Evolutionary conservation across 2,888 invertebrate genomes (phyloP).

Genomic region (Achlya flavicornis): DNA sequence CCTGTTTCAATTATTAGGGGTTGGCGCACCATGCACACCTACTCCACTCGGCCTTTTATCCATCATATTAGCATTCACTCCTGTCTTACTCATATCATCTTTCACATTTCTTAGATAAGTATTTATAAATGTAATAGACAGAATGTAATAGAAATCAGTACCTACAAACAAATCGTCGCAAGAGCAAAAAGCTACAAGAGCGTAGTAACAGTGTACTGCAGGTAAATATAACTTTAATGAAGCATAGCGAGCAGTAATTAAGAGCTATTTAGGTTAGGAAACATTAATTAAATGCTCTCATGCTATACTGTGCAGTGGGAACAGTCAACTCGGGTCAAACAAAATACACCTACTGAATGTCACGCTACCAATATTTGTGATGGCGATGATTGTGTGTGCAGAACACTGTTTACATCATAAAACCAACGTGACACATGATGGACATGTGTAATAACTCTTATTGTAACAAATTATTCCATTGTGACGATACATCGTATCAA

Average conservation of each 20-base stretch:
- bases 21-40: too few relatives aligned
- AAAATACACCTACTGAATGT: conserved; percentile 11
- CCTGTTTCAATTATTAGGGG: too few relatives aligned
- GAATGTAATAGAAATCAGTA: background rate
- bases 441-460: conserved; percentile 38
- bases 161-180: background rate
- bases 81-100: too few relatives aligned
- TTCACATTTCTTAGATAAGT: too few relatives aligned
- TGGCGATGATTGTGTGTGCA: conserved; percentile 17
- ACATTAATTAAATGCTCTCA: conserved; percentile 57
- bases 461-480: conserved; percentile 55
- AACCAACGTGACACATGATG: conserved; percentile 46
- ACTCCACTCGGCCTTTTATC: too few relatives aligned
- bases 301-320: conserved; percentile 32
- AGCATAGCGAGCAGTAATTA: conserved; percentile 49
- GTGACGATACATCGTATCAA: conserved; percentile 35
- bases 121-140: background rate
- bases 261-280: conserved; percentile 68
- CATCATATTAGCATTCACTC: too few relatives aligned
- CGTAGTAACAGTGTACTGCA: conserved; percentile 18
- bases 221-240: conserved; percentile 30
- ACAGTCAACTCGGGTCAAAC: conserved; percentile 45
- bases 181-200: background rate
- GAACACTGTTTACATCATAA: conserved; percentile 48
- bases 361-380: background rate